phyloP scores from a whole-genome alignment of 2,113 vertebrate species.

The Myrmophylax atrothorax region DNA sequence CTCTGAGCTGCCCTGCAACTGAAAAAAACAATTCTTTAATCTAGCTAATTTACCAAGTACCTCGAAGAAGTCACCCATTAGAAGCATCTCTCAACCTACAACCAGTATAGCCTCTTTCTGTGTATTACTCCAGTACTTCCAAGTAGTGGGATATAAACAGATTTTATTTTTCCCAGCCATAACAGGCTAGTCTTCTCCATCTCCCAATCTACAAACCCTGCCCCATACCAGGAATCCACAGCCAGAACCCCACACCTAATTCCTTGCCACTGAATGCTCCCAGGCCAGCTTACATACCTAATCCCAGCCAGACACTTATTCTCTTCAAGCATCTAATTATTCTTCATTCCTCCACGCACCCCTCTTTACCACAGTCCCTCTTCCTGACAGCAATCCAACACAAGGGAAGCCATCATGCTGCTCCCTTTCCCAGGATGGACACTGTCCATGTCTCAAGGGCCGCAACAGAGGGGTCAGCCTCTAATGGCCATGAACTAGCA shows the following conservation, averaged over 20 bases:
- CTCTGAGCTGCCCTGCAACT: neutral
- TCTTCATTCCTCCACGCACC: neutral
- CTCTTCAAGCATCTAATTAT: neutral
- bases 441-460: neutral
- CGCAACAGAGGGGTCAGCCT: neutral
- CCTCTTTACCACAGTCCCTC: neutral
- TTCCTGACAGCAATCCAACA: neutral
- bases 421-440: neutral
- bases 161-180: neutral
- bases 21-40: neutral
- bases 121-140: neutral
- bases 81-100: neutral
- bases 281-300: neutral
- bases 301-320: neutral
- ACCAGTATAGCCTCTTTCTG: neutral
- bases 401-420: neutral
- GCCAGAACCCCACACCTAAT: neutral
- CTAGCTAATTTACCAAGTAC: neutral
- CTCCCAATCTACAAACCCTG: neutral
- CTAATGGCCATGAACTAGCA: neutral
- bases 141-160: neutral
- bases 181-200: accelerated
- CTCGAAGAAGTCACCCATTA: neutral
- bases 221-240: neutral
- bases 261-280: neutral